A percentile compares a stretch with the other conserved stretches of the same genome.
phyloP scores from a whole-genome alignment of 2,888 invertebrate genomes.

The Mimumesa dahlbomi region DNA sequence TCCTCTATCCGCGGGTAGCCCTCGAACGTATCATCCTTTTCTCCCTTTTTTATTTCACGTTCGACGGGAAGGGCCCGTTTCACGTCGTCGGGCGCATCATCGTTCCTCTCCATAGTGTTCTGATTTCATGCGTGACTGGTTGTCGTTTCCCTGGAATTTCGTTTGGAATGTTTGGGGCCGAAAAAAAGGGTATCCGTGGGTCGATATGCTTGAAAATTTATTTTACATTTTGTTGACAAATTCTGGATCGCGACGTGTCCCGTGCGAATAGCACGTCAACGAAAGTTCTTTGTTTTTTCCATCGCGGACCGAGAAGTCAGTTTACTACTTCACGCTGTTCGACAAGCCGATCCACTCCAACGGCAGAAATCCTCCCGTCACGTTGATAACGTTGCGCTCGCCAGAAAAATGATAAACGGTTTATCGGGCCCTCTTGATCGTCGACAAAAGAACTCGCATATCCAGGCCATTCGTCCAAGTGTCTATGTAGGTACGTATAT shows the following conservation, averaged over 20 bases:
- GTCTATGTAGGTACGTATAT: no score
- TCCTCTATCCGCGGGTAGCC: conserved; percentile 38
- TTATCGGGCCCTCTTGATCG: no score
- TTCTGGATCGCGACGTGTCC: not conserved
- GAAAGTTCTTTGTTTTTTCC: conserved; percentile 29
- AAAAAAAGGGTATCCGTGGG: not conserved
- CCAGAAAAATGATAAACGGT: no score
- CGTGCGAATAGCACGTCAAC: not conserved
- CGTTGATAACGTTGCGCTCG: no score
- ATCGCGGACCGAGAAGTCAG: conserved; percentile 1
- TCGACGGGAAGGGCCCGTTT: conserved; percentile 65
- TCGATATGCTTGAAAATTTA: conserved; percentile 15
- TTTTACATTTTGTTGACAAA: conserved; percentile 29
- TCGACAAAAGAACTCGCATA: no score
- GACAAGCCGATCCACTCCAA: no score
- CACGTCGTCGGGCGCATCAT: conserved; percentile 68
- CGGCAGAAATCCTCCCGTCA: no score
- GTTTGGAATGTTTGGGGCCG: not conserved
- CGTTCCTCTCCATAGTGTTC: conserved; percentile 63
- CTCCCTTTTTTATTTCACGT: conserved; percentile 63
- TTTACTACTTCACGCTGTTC: not conserved
- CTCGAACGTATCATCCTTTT: conserved; percentile 64
- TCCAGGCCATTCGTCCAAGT: no score
- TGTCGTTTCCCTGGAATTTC: no score
- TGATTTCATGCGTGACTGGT: no score